Evolutionary conservation across 2,113 vertebrate genomes (phyloP), one percentile per base, ranked within the genome.

Genomic region (Tyrannus savana): DNA sequence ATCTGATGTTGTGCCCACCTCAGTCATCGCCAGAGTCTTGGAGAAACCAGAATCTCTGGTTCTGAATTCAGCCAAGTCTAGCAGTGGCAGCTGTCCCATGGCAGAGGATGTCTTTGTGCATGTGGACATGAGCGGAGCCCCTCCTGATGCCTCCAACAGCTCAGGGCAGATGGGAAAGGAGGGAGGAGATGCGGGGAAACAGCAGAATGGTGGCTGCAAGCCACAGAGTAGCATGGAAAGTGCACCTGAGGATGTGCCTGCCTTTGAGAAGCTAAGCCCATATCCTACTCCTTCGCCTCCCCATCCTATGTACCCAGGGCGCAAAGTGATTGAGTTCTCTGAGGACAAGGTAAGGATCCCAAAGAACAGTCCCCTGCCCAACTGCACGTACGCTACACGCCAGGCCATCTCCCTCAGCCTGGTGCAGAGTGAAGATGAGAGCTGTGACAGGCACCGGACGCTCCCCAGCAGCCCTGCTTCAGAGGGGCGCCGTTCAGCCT

Each of bases 381-480:
- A 99, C 97, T 99, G 99, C 77, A 99, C 99, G 0, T 99, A 99
- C 0, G 99, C 99, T 50, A 99, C 99, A 0, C 98, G 99, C 47
- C 99, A 99, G 98, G 99, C 99, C 92, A 99, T 99, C 96, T 99
- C 99, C 4, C 97, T 99, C 60, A 99, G 99, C 96, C 97, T 99
- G 30, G 99, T 99, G 27, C 99, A 99, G 95, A 97, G 97, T 0
- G 99, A 98, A 39, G 98, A 99, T 0, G 97, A 98, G 72, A 97
- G 96, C 58, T 82, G 95, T 0, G 98, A 98, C 81, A 96, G 98
- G 25, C 98, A 98, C 31, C 97, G 96, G 47, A 95, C 94, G 0
- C 91, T 96, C 21, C 98, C 98, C 42, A 98, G 93, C 69, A 99
- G 98, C 95, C 99, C 99, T 3, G 97, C 98, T 71, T 99, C 99